Evolutionary conservation across 2,888 invertebrate genomes (phyloP), one percentile per base, ranked within the genome.

Genomic region (Aelia acuminata): DNA sequence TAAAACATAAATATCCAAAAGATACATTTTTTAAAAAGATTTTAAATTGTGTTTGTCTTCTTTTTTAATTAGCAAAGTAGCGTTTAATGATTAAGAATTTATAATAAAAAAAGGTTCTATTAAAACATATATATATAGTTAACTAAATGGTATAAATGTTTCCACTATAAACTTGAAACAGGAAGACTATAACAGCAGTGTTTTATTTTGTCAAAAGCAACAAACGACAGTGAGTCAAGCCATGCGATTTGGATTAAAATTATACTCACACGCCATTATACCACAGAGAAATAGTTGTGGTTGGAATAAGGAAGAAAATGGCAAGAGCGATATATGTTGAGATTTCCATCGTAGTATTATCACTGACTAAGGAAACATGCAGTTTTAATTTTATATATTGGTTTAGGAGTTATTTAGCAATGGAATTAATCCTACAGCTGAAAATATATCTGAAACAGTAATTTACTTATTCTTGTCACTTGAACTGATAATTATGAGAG

Each of bases 191-290:
- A 75, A 18, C 31, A 75, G 75, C 75, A 80, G 11, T n/a, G 80
- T 80, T 43, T 39, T 80, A 80, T 80, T 80, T 80, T 2, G n/a
- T 39, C 43, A 80, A 43, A 80, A 80, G 80, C 80, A 80, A 47
- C n/a, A 43, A 22, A 43, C 10, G 80, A 80, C 35, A 80, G 80
- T 43, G 39, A 80, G 43, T 43, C 22, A 80, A 47, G 31, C 84
- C 87, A 87, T 80, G 87, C 80, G 87, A 39, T 80, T 70, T 80
- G 49, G 49, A n/a, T 50, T 87, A 26, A 87, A 87, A 84, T 63
- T 70, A 89, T 90, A 90, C 90, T 90, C 89, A 90, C 90, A 90
- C 63, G 53, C 89, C 89, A 80, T 47, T 85, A 48, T 50, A 86
- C 80, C 63, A 89, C 84, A 88, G 88, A 11, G 35, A 84, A 85